These are phyloP conservation scores for Aplocera efformata DNA, from an alignment of 2,888 invertebrate species.

Conservation along the genomic window DNA sequence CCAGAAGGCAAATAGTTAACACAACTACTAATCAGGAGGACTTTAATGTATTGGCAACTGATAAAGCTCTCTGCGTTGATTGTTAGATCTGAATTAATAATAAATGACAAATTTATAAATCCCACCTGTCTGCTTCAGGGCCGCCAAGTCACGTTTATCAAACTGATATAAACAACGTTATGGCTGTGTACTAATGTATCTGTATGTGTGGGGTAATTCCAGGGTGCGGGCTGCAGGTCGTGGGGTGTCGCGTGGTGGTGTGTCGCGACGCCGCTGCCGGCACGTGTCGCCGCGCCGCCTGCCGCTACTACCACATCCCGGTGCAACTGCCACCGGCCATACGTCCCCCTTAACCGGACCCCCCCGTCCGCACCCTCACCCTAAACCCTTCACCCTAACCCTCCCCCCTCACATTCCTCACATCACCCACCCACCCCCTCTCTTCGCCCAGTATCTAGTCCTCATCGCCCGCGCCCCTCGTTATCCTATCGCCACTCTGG, in stretches of 20 bases:
- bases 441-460: constrained; percentile 30
- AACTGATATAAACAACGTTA: too few species aligned
- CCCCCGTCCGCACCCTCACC: constrained; percentile 37
- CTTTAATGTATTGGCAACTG: too few species aligned
- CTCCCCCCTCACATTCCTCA: constrained; percentile 18
- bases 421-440: constrained; percentile 28
- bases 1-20: too few species aligned
- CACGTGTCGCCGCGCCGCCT: constrained; percentile 94
- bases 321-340: constrained; percentile 91
- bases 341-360: constrained; percentile 69
- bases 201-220: constrained; percentile 50
- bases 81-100: too few species aligned
- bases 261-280: constrained; percentile 97
- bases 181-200: constrained; percentile 13
- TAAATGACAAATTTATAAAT: too few species aligned
- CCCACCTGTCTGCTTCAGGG: background rate
- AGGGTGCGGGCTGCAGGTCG: constrained; percentile 97
- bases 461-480: constrained; percentile 53
- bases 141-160: background rate
- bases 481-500: constrained; percentile 64
- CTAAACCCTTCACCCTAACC: constrained; percentile 18
- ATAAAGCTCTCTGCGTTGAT: too few species aligned
- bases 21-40: too few species aligned
- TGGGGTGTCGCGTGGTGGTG: constrained; percentile 96
- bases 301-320: constrained; percentile 99